Percentiles rank a stretch among this genome's conserved stretches.
phyloP scores from a whole-genome alignment of 2,113 vertebrate genomes.

The Argyrosomus japonicus region DNA sequence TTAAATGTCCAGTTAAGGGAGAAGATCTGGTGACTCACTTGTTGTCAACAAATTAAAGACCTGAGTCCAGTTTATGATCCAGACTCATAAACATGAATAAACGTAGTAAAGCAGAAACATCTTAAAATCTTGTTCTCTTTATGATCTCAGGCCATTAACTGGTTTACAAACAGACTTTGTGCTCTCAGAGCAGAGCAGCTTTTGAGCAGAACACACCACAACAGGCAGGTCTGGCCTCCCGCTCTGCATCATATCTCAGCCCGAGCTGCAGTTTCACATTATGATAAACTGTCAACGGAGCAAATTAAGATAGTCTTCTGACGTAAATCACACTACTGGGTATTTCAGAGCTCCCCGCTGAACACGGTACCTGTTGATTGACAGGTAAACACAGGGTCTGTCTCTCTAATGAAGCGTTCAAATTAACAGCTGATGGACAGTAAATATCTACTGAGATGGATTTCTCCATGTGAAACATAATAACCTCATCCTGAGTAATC shows the following conservation, averaged over 20 bases:
- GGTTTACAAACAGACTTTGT: not conserved
- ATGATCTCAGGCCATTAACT: not conserved
- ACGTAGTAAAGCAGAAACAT: conserved; percentile 33
- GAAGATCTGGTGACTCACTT: not conserved
- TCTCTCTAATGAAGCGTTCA: conserved; percentile 82
- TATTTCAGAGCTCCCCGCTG: not conserved
- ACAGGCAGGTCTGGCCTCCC: not conserved
- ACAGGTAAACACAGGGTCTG: conserved; percentile 83
- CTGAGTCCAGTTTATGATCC: conserved; percentile 27
- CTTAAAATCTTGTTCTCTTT: conserved; percentile 22
- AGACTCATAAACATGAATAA: conserved; percentile 26
- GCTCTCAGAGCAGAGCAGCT: not conserved
- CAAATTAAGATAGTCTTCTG: conserved; percentile 23
- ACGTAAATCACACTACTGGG: not conserved
- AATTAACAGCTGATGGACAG: conserved; percentile 87
- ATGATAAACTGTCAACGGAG: conserved; percentile 15
- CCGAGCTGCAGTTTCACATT: conserved; percentile 4
- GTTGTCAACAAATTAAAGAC: conserved; percentile 29
- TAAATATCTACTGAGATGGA: conserved; percentile 87
- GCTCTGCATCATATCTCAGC: conserved; percentile 4
- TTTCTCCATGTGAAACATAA: conserved; percentile 85
- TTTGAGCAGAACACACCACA: not conserved
- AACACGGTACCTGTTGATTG: conserved; percentile 75
- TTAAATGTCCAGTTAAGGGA: not conserved
- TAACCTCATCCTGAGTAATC: conserved; percentile 79